These are phyloP conservation scores for Sula dactylatra DNA, from an alignment of 2,113 vertebrate species.

Conservation along the genomic window DNA sequence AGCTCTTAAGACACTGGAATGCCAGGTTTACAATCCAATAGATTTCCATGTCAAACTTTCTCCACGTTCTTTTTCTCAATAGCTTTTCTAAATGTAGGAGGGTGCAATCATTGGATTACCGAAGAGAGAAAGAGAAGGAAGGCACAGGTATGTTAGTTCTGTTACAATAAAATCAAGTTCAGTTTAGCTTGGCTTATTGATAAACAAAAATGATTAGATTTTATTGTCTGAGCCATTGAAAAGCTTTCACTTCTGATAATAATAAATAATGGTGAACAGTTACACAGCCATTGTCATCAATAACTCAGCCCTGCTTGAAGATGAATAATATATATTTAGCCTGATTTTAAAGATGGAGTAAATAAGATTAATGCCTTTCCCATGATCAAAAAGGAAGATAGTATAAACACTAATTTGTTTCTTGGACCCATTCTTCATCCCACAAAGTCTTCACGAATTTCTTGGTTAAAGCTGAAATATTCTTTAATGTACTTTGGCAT, in stretches of 20 bases:
- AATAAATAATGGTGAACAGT: conserved; percentile 36
- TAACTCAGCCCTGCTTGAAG: conserved; percentile 8
- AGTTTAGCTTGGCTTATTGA: conserved; percentile 18
- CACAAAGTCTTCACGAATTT: neutral
- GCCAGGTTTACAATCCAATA: neutral
- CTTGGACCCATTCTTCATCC: neutral
- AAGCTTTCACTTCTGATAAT: conserved; percentile 48
- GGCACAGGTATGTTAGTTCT: neutral
- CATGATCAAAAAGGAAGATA: neutral
- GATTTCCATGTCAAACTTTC: neutral
- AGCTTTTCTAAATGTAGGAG: neutral
- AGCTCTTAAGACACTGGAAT: neutral
- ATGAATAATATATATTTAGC: conserved; percentile 1
- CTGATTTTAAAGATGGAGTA: conserved; percentile 20
- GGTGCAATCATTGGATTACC: neutral
- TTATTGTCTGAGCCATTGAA: conserved; percentile 32
- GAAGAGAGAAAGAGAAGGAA: neutral
- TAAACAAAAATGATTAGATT: conserved; percentile 41
- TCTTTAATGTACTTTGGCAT: neutral
- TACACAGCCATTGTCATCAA: conserved; percentile 6
- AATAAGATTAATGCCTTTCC: conserved; percentile 36
- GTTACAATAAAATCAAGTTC: conserved; percentile 26
- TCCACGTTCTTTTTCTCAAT: neutral
- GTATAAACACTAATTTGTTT: neutral
- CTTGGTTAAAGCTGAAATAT: neutral